These are phyloP conservation scores for Erebia palarica DNA, from an alignment of 2,888 invertebrate genomes.

Conservation along the genomic window DNA sequence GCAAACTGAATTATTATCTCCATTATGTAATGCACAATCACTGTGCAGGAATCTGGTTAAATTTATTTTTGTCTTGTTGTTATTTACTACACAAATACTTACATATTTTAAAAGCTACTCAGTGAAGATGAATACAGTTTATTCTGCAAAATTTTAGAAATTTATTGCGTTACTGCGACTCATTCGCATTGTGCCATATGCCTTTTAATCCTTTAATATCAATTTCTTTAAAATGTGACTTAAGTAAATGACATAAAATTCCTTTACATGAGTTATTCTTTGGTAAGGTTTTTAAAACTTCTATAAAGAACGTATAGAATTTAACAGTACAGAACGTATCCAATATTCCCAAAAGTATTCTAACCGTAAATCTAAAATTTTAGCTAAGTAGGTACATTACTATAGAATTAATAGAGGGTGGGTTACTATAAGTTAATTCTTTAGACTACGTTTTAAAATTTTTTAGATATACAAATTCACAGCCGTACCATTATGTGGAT, in stretches of 20 bases:
- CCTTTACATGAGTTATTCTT: background rate
- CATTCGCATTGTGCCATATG: background rate
- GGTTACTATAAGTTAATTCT: background rate
- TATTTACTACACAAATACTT: too few species aligned
- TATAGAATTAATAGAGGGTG: background rate
- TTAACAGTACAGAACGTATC: conserved; percentile 10
- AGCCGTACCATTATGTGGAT: conserved; percentile 4
- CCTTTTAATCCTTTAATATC: background rate
- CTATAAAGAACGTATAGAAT: background rate
- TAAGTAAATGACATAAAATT: conserved; percentile 5
- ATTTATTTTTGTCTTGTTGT: too few species aligned
- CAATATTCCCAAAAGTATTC: background rate
- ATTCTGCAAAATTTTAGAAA: too few species aligned
- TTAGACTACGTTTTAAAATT: conserved; percentile 3
- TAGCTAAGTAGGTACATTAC: background rate
- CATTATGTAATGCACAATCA: too few species aligned
- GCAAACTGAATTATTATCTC: background rate
- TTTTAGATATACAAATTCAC: conserved; percentile 10
- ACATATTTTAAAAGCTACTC: too few species aligned
- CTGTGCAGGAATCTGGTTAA: too few species aligned
- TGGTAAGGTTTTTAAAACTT: conserved; percentile 1
- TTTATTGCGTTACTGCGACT: background rate
- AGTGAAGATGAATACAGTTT: too few species aligned
- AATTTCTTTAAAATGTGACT: background rate
- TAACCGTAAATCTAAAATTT: conserved; percentile 1